phyloP scores from a whole-genome alignment of 2,113 vertebrate species.

The Diadophis punctatus region DNA sequence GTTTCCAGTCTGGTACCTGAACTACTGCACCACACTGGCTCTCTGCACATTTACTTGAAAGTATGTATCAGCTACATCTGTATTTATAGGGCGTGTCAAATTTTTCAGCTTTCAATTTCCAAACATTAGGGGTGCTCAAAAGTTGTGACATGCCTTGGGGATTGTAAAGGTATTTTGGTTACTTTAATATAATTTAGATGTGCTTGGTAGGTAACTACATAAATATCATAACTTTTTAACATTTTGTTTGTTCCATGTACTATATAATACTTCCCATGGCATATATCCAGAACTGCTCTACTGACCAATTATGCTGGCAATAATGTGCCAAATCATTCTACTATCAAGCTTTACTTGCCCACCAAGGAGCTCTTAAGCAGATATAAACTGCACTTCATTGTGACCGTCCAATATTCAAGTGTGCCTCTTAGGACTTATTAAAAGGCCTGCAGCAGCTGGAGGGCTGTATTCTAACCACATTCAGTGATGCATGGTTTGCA shows the following conservation, averaged over 20 bases:
- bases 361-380: constrained; percentile 9
- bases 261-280: not conserved
- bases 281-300: not conserved
- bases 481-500: constrained; percentile 54
- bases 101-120: too few species aligned
- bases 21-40: not conserved
- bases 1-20: not conserved
- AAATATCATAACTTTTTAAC: too few species aligned
- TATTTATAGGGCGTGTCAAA: too few species aligned
- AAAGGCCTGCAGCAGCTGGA: constrained; percentile 59
- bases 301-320: not conserved
- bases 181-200: too few species aligned
- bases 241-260: too few species aligned
- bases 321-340: not conserved
- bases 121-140: not conserved
- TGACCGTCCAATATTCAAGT: constrained; percentile 38
- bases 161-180: too few species aligned
- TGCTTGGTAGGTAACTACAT: too few species aligned
- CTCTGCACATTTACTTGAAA: not conserved
- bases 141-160: too few species aligned
- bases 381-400: not conserved
- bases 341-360: not conserved
- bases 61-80: not conserved
- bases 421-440: constrained; percentile 53
- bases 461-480: constrained; percentile 56